Percentiles rank a stretch among this genome's conserved stretches.
These are phyloP conservation scores for Lasioglossum malachurum DNA, from an alignment of 2,888 invertebrate species.

Conservation along the genomic window DNA sequence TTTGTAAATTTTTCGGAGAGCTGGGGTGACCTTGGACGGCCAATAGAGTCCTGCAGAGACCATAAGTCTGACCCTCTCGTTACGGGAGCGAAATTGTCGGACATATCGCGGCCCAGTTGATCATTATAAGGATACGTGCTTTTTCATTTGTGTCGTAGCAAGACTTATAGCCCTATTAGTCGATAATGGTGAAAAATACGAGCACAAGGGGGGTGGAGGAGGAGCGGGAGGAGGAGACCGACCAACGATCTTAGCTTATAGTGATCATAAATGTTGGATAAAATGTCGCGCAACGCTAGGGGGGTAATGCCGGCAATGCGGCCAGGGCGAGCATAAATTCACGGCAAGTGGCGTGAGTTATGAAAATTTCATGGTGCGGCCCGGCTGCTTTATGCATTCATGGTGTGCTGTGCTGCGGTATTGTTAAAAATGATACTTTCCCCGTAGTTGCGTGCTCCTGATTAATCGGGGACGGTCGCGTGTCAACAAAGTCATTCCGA, in stretches of 20 bases:
- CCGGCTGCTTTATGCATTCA: conserved; percentile 66
- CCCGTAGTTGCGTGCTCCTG: background rate
- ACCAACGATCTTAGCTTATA: conserved; percentile 77
- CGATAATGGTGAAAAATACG: conserved; percentile 79
- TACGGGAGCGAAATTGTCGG: conserved; percentile 31
- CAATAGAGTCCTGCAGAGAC: background rate
- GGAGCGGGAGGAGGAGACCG: background rate
- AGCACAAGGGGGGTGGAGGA: conserved; percentile 22
- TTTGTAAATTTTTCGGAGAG: background rate
- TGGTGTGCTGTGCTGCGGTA: conserved; percentile 42
- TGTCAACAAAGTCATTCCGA: background rate
- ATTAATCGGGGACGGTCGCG: background rate
- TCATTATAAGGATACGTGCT: conserved; percentile 64
- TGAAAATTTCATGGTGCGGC: conserved; percentile 72
- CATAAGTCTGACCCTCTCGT: background rate
- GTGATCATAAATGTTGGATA: conserved; percentile 78
- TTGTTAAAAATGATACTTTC: conserved; percentile 45
- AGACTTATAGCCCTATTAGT: conserved; percentile 77
- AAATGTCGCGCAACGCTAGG: conserved; percentile 74
- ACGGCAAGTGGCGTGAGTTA: conserved; percentile 73
- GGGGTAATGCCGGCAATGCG: conserved; percentile 62
- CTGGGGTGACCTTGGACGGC: background rate
- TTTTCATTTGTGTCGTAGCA: conserved; percentile 75
- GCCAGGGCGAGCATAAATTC: conserved; percentile 65
- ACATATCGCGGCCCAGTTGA: conserved; percentile 38